Evolutionary conservation across 1,140 invertebrate species (phyloP).

Genomic region (Agrypnia vestita): DNA sequence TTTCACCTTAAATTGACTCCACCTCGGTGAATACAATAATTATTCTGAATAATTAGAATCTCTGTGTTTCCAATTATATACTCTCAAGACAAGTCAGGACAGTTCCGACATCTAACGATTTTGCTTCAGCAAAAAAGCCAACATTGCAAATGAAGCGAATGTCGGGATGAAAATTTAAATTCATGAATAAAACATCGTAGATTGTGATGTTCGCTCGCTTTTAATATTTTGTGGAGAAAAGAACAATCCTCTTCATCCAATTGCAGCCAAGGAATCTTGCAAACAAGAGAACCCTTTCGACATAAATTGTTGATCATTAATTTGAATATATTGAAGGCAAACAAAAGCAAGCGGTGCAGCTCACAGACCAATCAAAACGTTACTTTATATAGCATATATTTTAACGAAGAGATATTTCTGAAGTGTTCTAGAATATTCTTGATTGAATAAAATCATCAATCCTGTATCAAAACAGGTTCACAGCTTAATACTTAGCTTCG

Average conservation of each 20-base stretch:
- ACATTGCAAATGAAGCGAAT: background rate
- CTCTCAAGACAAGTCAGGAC: background rate
- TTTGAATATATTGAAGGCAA: background rate
- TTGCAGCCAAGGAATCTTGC: background rate
- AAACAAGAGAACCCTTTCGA: background rate
- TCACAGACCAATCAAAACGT: too few relatives aligned
- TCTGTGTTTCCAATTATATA: too few relatives aligned
- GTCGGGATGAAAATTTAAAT: background rate
- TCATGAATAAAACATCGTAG: background rate
- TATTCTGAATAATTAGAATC: too few relatives aligned
- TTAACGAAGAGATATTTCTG: too few relatives aligned
- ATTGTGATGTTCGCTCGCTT: background rate
- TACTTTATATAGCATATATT: too few relatives aligned
- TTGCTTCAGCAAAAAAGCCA: background rate
- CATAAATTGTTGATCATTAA: background rate
- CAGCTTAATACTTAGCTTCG: too few relatives aligned
- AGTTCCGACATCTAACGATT: background rate
- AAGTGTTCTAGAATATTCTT: too few relatives aligned
- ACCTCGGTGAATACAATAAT: too few relatives aligned
- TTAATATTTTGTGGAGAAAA: background rate
- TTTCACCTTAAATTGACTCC: too few relatives aligned
- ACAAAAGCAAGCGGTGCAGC: background rate
- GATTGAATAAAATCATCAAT: too few relatives aligned
- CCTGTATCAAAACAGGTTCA: too few relatives aligned
- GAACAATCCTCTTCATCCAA: background rate